A percentile compares a stretch with the other conserved stretches of the same genome.
phyloP scores from a whole-genome alignment of 2,113 vertebrate genomes.

The Synodontis membranacea region DNA sequence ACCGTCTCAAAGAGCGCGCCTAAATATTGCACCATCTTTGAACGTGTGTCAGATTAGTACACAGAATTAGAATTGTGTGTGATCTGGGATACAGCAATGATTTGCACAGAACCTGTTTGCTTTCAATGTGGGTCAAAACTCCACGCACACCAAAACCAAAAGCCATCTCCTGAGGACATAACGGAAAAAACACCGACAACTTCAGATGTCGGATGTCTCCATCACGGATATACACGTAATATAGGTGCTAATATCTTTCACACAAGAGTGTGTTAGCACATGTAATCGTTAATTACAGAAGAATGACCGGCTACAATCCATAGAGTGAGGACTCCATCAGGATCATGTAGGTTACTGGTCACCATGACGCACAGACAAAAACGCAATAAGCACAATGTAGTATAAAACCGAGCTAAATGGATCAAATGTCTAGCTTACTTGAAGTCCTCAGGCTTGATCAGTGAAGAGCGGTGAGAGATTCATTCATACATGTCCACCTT shows the following conservation, averaged over 20 bases:
- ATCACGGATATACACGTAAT: not conserved
- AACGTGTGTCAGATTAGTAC: not conserved
- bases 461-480: not conserved
- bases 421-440: not conserved
- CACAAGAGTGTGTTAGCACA: too few species aligned
- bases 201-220: not conserved
- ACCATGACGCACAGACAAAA: not conserved
- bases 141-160: not conserved
- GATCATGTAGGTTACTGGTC: not conserved
- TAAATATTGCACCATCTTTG: not conserved
- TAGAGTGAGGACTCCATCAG: not conserved
- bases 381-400: not conserved
- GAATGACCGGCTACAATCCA: not conserved
- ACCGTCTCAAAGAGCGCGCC: not conserved
- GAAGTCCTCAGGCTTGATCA: not conserved
- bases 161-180: not conserved
- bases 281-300: not conserved
- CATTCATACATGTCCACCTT: slow-evolving; percentile 1
- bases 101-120: not conserved
- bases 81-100: not conserved
- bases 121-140: not conserved
- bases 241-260: too few species aligned
- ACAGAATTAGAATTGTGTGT: not conserved
- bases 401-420: not conserved
- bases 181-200: not conserved